Conservation (phyloP, 2,113 vertebrate species). For the Pachyramphus minor region DNA sequence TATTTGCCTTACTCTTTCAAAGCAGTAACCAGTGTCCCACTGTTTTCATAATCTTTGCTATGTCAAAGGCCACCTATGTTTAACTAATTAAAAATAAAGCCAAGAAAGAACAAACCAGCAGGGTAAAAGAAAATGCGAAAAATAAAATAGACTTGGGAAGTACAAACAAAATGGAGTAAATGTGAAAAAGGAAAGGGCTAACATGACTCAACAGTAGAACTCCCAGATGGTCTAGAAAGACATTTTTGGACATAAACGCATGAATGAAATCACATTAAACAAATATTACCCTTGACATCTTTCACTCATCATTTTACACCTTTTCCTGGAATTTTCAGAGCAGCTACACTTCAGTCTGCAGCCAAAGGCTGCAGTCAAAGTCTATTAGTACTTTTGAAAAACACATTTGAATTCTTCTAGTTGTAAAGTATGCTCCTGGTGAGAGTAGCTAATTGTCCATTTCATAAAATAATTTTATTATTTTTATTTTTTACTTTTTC, state of each 20-base stretch:
- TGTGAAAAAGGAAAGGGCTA: slow-evolving; percentile 41
- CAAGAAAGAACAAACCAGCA: slow-evolving; percentile 48
- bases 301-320: slow-evolving; percentile 5
- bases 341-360: not conserved
- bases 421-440: not conserved
- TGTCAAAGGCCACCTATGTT: slow-evolving; percentile 62
- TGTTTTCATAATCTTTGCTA: slow-evolving; percentile 55
- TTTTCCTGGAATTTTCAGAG: slow-evolving; percentile 32
- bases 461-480: too few relatives aligned
- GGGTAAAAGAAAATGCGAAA: slow-evolving; percentile 47
- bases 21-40: slow-evolving; percentile 25
- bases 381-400: not conserved
- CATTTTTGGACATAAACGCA: slow-evolving; percentile 9
- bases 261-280: slow-evolving; percentile 43
- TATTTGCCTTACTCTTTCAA: slow-evolving; percentile 46
- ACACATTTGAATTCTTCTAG: not conserved
- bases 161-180: slow-evolving; percentile 43
- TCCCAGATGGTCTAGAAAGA: slow-evolving; percentile 10
- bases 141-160: slow-evolving; percentile 40
- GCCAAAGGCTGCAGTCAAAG: not conserved
- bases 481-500: too few relatives aligned
- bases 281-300: slow-evolving; percentile 31
- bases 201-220: slow-evolving; percentile 32
- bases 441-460: not conserved
- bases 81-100: slow-evolving; percentile 64